These are phyloP conservation scores for Dorcus hopei DNA, from an alignment of 2,888 invertebrate species.

Conservation along the genomic window DNA sequence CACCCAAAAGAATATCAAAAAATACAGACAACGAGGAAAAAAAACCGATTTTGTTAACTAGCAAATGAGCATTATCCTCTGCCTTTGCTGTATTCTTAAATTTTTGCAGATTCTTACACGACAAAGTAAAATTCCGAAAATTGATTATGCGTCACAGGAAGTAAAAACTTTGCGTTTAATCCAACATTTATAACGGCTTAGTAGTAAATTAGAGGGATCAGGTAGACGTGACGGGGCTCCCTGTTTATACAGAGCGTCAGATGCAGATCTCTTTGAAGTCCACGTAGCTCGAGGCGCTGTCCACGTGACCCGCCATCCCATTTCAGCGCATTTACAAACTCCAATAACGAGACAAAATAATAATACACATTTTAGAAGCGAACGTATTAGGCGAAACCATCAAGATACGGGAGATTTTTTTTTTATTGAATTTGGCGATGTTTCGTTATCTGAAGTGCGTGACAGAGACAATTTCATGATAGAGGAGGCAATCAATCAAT, in stretches of 20 bases:
- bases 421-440: slow-evolving; percentile 3
- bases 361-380: neutral
- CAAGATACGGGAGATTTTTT: slow-evolving; percentile 2
- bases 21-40: too few relatives aligned
- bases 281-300: slow-evolving; percentile 10
- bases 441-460: neutral
- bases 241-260: slow-evolving; percentile 32
- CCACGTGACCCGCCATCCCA: slow-evolving; percentile 19
- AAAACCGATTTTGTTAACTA: too few relatives aligned
- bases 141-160: neutral
- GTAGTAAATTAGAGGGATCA: slow-evolving; percentile 29
- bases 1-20: neutral
- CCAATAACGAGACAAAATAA: neutral
- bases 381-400: neutral
- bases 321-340: neutral
- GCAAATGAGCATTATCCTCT: too few relatives aligned
- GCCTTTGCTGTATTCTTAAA: too few relatives aligned
- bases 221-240: slow-evolving; percentile 23
- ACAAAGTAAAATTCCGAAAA: neutral
- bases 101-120: too few relatives aligned
- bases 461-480: slow-evolving; percentile 6
- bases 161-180: neutral
- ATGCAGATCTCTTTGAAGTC: slow-evolving; percentile 33
- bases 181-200: slow-evolving; percentile 19
- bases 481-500: slow-evolving; percentile 13